Conservation (phyloP, 1,140 invertebrate species). For the Gryon sp. region DNA sequence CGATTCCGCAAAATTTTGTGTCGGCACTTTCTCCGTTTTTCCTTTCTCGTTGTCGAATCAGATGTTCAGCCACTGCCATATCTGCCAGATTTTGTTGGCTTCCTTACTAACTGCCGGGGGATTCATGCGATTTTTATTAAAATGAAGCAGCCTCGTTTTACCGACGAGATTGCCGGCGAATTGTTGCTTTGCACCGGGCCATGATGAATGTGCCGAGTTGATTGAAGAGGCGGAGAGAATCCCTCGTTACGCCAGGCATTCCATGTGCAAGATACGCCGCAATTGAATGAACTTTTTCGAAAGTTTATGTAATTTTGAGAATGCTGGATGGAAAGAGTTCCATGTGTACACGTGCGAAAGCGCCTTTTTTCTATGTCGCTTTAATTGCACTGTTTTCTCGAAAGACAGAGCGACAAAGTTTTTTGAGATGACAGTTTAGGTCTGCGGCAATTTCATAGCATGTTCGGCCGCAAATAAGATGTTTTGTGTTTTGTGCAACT, state of each 20-base stretch:
- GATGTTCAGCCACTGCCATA: slow-evolving; percentile 28
- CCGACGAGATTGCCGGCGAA: slow-evolving; percentile 23
- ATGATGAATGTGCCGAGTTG: slow-evolving; percentile 37
- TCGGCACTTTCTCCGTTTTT: slow-evolving; percentile 51
- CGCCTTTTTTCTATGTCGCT: no score
- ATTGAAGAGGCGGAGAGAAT: slow-evolving; percentile 32
- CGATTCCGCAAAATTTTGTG: slow-evolving; percentile 48
- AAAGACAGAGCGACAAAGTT: no score
- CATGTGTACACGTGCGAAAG: no score
- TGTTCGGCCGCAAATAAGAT: no score
- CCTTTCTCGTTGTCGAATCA: background rate
- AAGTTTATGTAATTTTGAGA: slow-evolving; percentile 18
- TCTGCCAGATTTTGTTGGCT: slow-evolving; percentile 35
- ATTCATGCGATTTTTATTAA: slow-evolving; percentile 50
- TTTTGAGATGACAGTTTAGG: no score
- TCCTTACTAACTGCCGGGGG: slow-evolving; percentile 21
- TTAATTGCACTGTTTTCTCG: no score
- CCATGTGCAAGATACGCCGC: background rate
- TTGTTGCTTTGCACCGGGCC: slow-evolving; percentile 27
- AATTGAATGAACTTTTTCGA: slow-evolving; percentile 33
- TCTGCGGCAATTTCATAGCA: no score
- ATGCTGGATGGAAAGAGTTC: background rate
- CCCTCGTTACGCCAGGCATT: background rate
- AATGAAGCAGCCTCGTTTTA: slow-evolving; percentile 19
- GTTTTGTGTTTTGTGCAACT: no score